Conservation (phyloP, 2,797 vertebrate genomes). For the Enteromius anoplus region DNA sequence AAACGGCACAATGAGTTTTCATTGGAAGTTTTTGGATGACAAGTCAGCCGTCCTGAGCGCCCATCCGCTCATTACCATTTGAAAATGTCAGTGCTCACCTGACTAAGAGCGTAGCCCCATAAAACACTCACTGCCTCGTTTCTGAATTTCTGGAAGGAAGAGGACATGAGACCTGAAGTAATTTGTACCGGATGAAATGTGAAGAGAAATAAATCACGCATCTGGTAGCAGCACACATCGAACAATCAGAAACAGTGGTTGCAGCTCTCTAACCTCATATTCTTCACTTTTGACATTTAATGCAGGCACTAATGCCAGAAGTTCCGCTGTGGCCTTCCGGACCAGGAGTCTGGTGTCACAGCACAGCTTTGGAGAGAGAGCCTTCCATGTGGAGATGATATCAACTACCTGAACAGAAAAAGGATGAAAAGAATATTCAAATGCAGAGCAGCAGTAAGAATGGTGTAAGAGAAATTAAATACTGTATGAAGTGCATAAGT, state of each 20-base stretch:
- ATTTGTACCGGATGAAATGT: not conserved
- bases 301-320: constrained; percentile 89
- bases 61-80: not conserved
- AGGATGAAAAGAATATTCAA: not conserved
- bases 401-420: constrained; percentile 86
- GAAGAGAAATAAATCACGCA: not conserved
- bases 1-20: constrained; percentile 6
- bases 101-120: constrained; percentile 85
- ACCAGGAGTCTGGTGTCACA: constrained; percentile 86
- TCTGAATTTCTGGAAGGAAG: constrained; percentile 83
- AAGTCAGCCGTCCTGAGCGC: not conserved
- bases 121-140: constrained; percentile 86
- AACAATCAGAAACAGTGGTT: not conserved
- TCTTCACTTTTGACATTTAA: constrained; percentile 85
- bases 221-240: not conserved
- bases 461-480: not conserved
- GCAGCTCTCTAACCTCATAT: constrained; percentile 81
- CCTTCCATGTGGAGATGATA: constrained; percentile 89
- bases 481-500: not conserved
- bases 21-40: not conserved
- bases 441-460: not conserved
- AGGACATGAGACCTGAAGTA: constrained; percentile 8
- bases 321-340: constrained; percentile 82
- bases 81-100: constrained; percentile 72
- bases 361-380: constrained; percentile 84